Percentiles rank a stretch among this genome's conserved stretches.
phyloP scores from a whole-genome alignment of 64 coral and sea anemone genomes.

The Montipora capricornis region DNA sequence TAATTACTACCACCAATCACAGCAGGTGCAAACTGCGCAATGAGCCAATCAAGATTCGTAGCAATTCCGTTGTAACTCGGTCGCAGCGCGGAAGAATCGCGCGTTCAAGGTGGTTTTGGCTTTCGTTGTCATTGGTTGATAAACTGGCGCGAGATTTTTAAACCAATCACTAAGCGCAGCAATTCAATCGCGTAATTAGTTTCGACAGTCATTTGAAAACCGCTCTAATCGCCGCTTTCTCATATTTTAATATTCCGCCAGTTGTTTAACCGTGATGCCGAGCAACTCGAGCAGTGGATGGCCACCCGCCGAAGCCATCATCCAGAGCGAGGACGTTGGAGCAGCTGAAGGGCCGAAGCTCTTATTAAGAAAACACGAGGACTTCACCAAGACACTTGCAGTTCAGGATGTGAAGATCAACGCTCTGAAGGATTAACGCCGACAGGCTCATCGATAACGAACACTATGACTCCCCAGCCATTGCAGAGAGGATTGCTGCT shows the following conservation, averaged over 20 bases:
- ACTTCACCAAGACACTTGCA: slow-evolving; percentile 90
- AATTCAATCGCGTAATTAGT: too few relatives aligned
- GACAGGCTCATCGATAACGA: slow-evolving; percentile 84
- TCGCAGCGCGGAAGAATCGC: too few relatives aligned
- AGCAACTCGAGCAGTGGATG: slow-evolving; percentile 98
- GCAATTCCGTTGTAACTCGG: too few relatives aligned
- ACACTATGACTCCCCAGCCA: slow-evolving; percentile 97
- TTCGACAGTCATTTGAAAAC: too few relatives aligned
- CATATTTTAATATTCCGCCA: neutral
- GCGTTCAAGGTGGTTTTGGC: too few relatives aligned
- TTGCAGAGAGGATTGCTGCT: slow-evolving; percentile 92
- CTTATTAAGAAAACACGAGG: slow-evolving; percentile 98
- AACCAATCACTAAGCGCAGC: too few relatives aligned
- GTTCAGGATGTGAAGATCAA: slow-evolving; percentile 94
- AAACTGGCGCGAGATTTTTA: too few relatives aligned
- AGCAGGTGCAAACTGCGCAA: too few relatives aligned
- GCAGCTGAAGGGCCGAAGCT: slow-evolving; percentile 93
- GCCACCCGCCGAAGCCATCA: slow-evolving; percentile 90
- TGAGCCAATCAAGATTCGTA: too few relatives aligned
- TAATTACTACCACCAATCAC: too few relatives aligned
- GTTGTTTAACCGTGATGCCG: slow-evolving; percentile 95
- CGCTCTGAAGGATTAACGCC: slow-evolving; percentile 89
- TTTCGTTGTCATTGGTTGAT: too few relatives aligned
- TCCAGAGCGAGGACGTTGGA: slow-evolving; percentile 89
- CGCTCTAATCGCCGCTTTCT: too few relatives aligned